Conservation (phyloP, 1,140 invertebrate species). For the Anastrepha ludens region DNA sequence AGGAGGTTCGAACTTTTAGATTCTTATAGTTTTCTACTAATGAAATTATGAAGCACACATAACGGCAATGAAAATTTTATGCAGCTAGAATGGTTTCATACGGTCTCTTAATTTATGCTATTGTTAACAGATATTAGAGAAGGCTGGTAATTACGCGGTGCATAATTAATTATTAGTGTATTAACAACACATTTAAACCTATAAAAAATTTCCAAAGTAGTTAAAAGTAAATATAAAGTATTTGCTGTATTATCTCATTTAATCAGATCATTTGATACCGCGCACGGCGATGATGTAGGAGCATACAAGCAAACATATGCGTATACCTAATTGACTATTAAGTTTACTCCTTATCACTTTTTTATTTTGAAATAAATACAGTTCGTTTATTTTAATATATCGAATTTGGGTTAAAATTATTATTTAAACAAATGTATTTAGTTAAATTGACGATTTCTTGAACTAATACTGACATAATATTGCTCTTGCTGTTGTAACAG, state of each 20-base stretch:
- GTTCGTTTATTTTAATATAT: constrained; percentile 35
- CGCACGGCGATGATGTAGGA: constrained; percentile 1
- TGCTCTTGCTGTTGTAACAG: no score
- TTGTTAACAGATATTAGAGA: not conserved
- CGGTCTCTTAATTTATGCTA: constrained; percentile 2
- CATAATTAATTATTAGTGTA: not conserved
- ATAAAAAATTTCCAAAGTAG: constrained; percentile 23
- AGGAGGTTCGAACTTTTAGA: constrained; percentile 4
- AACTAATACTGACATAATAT: no score
- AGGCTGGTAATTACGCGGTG: not conserved
- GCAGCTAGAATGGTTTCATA: constrained; percentile 36
- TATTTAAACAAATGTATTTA: no score
- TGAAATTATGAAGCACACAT: not conserved
- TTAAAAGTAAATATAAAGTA: constrained; percentile 11
- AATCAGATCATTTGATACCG: constrained; percentile 17
- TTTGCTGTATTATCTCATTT: constrained; percentile 32
- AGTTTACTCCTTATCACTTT: constrained; percentile 33
- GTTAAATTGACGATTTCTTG: no score
- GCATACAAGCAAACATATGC: constrained; percentile 18
- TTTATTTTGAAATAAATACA: constrained; percentile 53
- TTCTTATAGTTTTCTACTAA: constrained; percentile 41
- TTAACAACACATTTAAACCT: constrained; percentile 1
- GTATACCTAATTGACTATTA: constrained; percentile 26
- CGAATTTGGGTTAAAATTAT: no score
- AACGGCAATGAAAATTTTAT: not conserved